Evolutionary conservation across 2,888 invertebrate genomes (phyloP).

Genomic region (Nemapogon koenigi): DNA sequence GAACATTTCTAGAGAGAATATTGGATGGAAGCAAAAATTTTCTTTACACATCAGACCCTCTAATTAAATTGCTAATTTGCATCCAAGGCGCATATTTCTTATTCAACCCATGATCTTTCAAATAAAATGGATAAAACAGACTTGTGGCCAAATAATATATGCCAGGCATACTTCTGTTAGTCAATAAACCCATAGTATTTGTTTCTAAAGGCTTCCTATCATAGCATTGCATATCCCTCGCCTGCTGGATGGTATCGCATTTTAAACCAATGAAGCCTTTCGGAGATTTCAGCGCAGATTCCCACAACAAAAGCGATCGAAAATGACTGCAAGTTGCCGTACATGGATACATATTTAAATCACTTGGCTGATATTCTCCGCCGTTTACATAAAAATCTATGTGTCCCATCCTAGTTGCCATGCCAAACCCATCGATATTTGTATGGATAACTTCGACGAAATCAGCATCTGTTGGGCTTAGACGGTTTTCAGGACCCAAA

Average conservation of each 20-base stretch:
- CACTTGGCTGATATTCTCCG: conserved; percentile 50
- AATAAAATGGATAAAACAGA: conserved; percentile 38
- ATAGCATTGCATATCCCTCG: conserved; percentile 39
- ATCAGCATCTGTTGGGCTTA: conserved; percentile 40
- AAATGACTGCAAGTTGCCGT: conserved; percentile 50
- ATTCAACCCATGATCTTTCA: conserved; percentile 38
- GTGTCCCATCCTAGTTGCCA: conserved; percentile 49
- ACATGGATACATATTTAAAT: conserved; percentile 37
- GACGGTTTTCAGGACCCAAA: conserved; percentile 28
- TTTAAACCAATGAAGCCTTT: conserved; percentile 39
- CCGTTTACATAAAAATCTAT: conserved; percentile 52
- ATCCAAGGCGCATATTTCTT: conserved; percentile 39
- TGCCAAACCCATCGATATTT: conserved; percentile 53
- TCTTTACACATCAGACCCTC: conserved; percentile 4
- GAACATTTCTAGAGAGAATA: too few relatives aligned
- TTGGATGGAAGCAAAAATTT: too few relatives aligned
- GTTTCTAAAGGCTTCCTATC: conserved; percentile 29
- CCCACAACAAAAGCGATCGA: conserved; percentile 36
- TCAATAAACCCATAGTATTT: conserved; percentile 33
- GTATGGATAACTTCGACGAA: conserved; percentile 52
- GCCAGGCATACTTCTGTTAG: conserved; percentile 32
- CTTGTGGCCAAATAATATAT: conserved; percentile 44
- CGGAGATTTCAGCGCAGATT: conserved; percentile 36
- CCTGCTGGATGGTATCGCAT: conserved; percentile 42
- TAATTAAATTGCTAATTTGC: conserved; percentile 33